Base-by-base conservation (phyloP, 2,888 invertebrate genomes). In the Trachelus stipa region DNA sequence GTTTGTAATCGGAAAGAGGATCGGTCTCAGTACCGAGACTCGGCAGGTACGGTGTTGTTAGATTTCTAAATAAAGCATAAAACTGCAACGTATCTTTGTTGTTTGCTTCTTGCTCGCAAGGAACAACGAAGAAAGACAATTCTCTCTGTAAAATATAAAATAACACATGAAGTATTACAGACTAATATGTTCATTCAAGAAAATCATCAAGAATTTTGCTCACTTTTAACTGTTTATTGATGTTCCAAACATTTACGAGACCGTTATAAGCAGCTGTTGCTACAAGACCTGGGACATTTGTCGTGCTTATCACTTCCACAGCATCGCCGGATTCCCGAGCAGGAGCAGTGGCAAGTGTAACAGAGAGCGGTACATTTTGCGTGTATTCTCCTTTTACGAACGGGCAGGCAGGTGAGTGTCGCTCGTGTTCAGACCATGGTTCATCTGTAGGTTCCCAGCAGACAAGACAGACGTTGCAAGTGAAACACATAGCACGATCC, bases 391-490 rank as follows among this genome's bases (percentile, higher is more conserved):
- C 98, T 90, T 97, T 95, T 2, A 98, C 97, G 91, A 98, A 98
- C 0, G 98, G 97, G 90, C 98, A 98, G 86, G 95, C 95, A 23
- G 98, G 97, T 6, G 98, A 98, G 91, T 98, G 98, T 4, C 98
- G 93, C 92, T 98, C 98, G 90, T 98, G 98, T 91, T 98, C 98
- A 83, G 98, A 98, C 98, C 98, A 98, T 3, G 98, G 98, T 90
- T 98, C 98, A 92, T 98, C 98, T 0, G 97, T 97, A 87, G 98
- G 96, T 92, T 98, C 98, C 98, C 98, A 98, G 92, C 97, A 97
- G 11, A 98, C 98, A 34, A 98, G 94, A 90, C 98, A 98, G 12
- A 98, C 97, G 87, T 96, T 96, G 91, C 98, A 98, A 0, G 97
- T 97, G 92, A 98, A 98, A 91, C 98, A 98, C 97, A 98, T 97